Conservation (phyloP, 2,888 invertebrate genomes). For the Catonia carolina region DNA sequence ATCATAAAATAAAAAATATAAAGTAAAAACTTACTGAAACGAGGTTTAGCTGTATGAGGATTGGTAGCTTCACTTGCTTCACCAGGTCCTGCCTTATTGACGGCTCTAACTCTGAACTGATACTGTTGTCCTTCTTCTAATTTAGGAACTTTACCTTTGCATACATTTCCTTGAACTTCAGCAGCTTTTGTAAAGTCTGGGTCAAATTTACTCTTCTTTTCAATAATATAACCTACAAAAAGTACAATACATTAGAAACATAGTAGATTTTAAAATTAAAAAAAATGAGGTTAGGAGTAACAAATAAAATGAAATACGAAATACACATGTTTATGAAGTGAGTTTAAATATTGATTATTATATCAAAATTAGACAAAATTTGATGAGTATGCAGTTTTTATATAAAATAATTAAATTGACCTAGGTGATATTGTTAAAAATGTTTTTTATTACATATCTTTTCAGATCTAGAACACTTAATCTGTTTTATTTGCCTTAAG, state of each 20-base stretch:
- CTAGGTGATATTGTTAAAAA: no score
- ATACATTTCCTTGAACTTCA: conserved; percentile 75
- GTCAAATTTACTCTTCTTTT: conserved; percentile 83
- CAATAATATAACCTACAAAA: conserved; percentile 68
- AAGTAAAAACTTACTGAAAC: conserved; percentile 69
- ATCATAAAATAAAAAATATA: no score
- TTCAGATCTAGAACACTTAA: no score
- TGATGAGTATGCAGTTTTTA: no score
- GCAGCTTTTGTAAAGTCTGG: conserved; percentile 78
- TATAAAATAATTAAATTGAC: no score
- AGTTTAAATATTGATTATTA: not conserved
- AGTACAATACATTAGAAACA: not conserved
- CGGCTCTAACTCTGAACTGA: conserved; percentile 87
- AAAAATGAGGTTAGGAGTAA: no score
- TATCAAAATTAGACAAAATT: no score
- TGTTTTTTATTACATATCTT: no score
- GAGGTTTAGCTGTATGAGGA: conserved; percentile 82
- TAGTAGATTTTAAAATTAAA: no score
- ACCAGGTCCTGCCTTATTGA: conserved; percentile 92
- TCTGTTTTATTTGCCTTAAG: no score
- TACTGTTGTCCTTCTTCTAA: conserved; percentile 92
- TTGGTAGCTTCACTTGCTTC: conserved; percentile 88
- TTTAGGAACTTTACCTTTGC: conserved; percentile 80
- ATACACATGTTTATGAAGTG: not conserved
- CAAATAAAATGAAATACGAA: not conserved